Conservation (phyloP, 1,140 invertebrate species). For the Anastrepha obliqua region DNA sequence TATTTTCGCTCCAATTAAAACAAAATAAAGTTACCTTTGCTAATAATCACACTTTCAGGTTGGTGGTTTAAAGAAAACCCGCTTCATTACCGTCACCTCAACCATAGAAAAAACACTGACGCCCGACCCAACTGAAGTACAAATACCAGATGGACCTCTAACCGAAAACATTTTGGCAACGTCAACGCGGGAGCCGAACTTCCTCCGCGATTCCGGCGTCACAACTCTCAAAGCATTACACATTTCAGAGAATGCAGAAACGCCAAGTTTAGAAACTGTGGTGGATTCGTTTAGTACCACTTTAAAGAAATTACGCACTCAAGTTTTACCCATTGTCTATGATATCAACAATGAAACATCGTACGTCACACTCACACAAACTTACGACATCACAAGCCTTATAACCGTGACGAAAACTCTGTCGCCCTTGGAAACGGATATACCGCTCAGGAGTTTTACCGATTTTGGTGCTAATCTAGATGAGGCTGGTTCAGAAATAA, state of each 20-base stretch:
- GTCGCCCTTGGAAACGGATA: constrained; percentile 88
- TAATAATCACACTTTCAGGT: constrained; percentile 78
- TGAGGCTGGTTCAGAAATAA: constrained; percentile 90
- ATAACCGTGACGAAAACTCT: constrained; percentile 92
- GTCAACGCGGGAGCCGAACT: constrained; percentile 83
- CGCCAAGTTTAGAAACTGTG: constrained; percentile 88
- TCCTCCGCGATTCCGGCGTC: constrained; percentile 84
- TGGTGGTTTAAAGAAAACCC: constrained; percentile 88
- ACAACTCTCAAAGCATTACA: constrained; percentile 88
- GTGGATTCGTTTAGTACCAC: constrained; percentile 93
- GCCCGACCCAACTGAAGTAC: constrained; percentile 77
- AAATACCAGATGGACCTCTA: constrained; percentile 80
- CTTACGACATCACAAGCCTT: constrained; percentile 88
- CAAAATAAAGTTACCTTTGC: too few species aligned
- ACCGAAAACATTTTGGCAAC: constrained; percentile 91
- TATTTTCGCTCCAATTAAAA: too few species aligned
- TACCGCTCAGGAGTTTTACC: constrained; percentile 79
- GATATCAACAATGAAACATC: constrained; percentile 82
- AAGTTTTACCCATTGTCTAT: constrained; percentile 85
- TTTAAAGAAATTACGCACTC: constrained; percentile 89
- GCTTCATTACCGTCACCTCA: constrained; percentile 89
- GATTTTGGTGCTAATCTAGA: constrained; percentile 91
- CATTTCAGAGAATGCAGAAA: constrained; percentile 83
- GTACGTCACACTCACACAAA: constrained; percentile 88
- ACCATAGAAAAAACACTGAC: constrained; percentile 85